Percentiles rank a stretch among this genome's conserved stretches.
Conservation (phyloP, 2,113 vertebrate genomes). For the Proteles cristata region DNA sequence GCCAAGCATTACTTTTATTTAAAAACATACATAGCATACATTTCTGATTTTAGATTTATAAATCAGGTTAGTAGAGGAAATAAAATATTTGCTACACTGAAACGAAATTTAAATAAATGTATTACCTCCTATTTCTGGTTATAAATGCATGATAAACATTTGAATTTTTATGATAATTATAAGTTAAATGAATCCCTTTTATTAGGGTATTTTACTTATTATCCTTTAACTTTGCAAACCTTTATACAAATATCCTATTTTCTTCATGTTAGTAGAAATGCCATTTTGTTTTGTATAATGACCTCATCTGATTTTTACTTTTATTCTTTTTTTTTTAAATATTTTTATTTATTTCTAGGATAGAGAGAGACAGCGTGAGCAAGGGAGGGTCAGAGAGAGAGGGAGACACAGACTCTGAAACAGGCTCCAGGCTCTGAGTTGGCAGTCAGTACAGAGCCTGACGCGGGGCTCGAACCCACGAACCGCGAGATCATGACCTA, state of each 20-base stretch:
- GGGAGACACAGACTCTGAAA: too few relatives aligned
- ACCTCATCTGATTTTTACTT: not conserved
- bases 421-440: too few relatives aligned
- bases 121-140: not conserved
- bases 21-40: not conserved
- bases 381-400: too few relatives aligned
- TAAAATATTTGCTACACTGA: not conserved
- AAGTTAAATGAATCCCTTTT: not conserved
- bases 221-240: not conserved
- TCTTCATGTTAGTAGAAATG: not conserved
- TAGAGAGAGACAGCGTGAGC: too few relatives aligned
- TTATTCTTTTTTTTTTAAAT: too few relatives aligned
- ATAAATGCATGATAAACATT: not conserved
- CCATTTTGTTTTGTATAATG: not conserved
- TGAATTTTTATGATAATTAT: not conserved
- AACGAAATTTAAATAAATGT: not conserved
- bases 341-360: too few relatives aligned
- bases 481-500: too few relatives aligned
- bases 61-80: not conserved
- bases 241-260: not conserved
- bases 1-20: not conserved
- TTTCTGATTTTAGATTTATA: not conserved
- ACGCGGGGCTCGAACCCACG: too few relatives aligned
- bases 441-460: too few relatives aligned
- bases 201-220: not conserved